phyloP scores from a whole-genome alignment of 2,888 invertebrate species.

The Pegoplata infirma region DNA sequence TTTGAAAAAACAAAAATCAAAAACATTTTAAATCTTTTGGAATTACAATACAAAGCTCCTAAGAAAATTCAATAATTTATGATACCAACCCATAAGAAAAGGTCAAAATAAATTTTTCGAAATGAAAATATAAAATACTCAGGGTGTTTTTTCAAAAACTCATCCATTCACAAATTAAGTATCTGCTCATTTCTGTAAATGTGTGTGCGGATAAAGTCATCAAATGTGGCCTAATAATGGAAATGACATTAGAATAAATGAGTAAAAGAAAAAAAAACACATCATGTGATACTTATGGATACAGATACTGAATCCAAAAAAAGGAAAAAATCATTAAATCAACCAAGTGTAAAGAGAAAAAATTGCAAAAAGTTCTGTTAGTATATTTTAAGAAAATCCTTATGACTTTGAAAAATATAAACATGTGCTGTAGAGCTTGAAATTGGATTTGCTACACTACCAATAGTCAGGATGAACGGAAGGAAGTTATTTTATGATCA shows the following conservation, averaged over 20 bases:
- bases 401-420: background rate
- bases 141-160: background rate
- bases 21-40: constrained; percentile 25
- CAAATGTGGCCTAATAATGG: constrained; percentile 54
- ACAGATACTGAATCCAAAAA: background rate
- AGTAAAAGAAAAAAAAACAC: background rate
- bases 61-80: constrained; percentile 29
- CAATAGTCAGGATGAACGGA: background rate
- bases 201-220: constrained; percentile 33
- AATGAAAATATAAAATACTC: background rate
- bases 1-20: constrained; percentile 15
- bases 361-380: constrained; percentile 24
- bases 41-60: constrained; percentile 14
- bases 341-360: constrained; percentile 54
- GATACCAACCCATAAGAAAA: constrained; percentile 10
- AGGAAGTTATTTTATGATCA: background rate
- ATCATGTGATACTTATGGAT: background rate
- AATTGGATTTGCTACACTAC: constrained; percentile 57
- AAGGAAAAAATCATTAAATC: constrained; percentile 53
- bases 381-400: background rate
- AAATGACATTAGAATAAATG: constrained; percentile 12
- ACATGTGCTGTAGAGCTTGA: constrained; percentile 62
- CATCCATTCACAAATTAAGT: background rate
- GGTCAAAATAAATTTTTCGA: constrained; percentile 9
- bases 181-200: background rate